phyloP scores from a whole-genome alignment of 2,888 invertebrate genomes.

The Tridacna crocea region DNA sequence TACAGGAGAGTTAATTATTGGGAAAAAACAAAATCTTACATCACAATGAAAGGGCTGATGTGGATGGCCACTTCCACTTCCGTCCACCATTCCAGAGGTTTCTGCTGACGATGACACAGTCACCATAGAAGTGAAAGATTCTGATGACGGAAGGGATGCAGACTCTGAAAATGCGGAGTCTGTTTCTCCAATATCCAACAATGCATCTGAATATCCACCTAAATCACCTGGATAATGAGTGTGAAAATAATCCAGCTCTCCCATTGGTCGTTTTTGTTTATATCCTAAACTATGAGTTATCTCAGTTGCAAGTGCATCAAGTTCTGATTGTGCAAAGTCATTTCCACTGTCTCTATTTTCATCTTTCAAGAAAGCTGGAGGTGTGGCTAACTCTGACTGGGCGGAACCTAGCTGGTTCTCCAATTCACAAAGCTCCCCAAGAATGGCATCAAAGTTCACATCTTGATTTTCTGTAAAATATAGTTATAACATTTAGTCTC shows the following conservation, averaged over 20 bases:
- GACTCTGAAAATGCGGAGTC: conserved; percentile 99
- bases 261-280: conserved; percentile 64
- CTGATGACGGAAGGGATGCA: conserved; percentile 95
- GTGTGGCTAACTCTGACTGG: conserved; percentile 84
- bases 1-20: neutral
- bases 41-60: conserved; percentile 68
- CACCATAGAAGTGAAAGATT: conserved; percentile 92
- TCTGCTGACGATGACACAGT: conserved; percentile 80
- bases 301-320: conserved; percentile 78
- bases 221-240: conserved; percentile 67
- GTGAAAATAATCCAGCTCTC: conserved; percentile 67
- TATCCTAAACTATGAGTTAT: conserved; percentile 74
- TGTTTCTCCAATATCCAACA: conserved; percentile 95
- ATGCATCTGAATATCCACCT: conserved; percentile 65
- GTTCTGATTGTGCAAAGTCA: conserved; percentile 76
- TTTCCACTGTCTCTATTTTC: conserved; percentile 68
- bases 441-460: conserved; percentile 97
- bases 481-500: neutral
- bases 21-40: conserved; percentile 34
- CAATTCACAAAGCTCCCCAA: conserved; percentile 97
- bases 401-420: conserved; percentile 87
- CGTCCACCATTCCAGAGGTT: conserved; percentile 73
- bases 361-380: conserved; percentile 85
- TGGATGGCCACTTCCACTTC: conserved; percentile 52
- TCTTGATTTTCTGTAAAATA: conserved; percentile 92